phyloP scores from a whole-genome alignment of 1,140 invertebrate species.

The Pantala flavescens region DNA sequence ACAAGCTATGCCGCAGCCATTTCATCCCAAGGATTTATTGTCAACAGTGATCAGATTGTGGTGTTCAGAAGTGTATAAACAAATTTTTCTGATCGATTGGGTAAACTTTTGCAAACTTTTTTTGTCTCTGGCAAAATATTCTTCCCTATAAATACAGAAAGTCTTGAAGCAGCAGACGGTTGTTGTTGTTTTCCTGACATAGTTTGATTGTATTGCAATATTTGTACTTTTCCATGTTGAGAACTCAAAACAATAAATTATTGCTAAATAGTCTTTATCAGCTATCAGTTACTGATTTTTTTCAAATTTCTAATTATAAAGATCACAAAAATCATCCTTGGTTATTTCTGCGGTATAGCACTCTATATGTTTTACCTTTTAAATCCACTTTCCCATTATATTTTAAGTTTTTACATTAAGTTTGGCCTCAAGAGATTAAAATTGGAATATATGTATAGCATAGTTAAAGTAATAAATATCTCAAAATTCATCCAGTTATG shows the following conservation, averaged over 20 bases:
- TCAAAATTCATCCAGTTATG: not conserved
- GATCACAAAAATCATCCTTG: not conserved
- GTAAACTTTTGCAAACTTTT: not conserved
- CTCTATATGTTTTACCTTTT: not conserved
- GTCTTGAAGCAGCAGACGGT: conserved; percentile 23
- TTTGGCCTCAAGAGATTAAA: not conserved
- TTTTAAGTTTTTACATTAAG: not conserved
- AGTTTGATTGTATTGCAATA: conserved; percentile 41
- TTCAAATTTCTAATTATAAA: not conserved
- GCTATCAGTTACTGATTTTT: not conserved
- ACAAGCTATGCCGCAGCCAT: conserved; percentile 21
- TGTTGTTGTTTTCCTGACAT: conserved; percentile 32
- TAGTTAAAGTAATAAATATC: not conserved
- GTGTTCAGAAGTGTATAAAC: not conserved
- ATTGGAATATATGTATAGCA: not conserved
- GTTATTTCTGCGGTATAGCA: conserved; percentile 4
- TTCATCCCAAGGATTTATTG: conserved; percentile 25
- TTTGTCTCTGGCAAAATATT: not conserved
- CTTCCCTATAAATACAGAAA: conserved; percentile 23
- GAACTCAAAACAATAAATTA: conserved; percentile 35
- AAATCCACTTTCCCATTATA: not conserved
- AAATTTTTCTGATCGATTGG: not conserved
- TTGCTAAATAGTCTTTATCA: conserved; percentile 25
- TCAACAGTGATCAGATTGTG: conserved; percentile 13
- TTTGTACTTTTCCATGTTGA: conserved; percentile 43